Conservation (phyloP, 2,797 vertebrate genomes). For the Chiloscyllium punctatum region DNA sequence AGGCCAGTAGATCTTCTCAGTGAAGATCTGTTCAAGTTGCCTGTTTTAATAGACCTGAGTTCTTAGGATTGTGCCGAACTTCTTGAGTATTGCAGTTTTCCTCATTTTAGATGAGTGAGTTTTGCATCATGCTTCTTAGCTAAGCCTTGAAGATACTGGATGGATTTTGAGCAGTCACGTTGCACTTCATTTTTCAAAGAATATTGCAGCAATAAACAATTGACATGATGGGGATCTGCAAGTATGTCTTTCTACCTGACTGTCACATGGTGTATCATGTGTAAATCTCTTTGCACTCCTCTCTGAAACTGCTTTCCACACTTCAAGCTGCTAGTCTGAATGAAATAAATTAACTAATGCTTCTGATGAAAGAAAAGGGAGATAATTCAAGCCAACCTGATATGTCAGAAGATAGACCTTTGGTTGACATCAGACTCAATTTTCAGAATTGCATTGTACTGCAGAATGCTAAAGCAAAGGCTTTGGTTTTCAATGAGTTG, state of each 20-base stretch:
- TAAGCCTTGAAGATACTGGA: background rate
- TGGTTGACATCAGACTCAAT: background rate
- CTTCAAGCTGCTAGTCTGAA: background rate
- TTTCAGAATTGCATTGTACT: background rate
- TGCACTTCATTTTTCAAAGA: background rate
- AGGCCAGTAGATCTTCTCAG: background rate
- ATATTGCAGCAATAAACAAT: background rate
- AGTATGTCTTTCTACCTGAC: background rate
- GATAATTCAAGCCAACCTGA: background rate
- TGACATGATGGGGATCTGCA: background rate
- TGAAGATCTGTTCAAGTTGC: background rate
- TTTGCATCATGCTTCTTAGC: background rate
- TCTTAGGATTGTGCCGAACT: background rate
- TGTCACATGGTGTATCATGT: background rate
- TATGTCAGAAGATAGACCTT: background rate
- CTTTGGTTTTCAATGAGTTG: no score
- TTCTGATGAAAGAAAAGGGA: background rate
- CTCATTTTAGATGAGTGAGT: background rate
- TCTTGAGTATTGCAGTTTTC: background rate
- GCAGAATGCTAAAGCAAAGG: background rate
- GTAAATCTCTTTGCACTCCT: no score
- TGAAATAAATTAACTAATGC: background rate
- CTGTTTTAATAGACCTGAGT: background rate
- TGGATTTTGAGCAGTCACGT: background rate
- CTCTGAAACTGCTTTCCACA: background rate